phyloP scores from a whole-genome alignment of 2,113 vertebrate species.

The Mastomys coucha region DNA sequence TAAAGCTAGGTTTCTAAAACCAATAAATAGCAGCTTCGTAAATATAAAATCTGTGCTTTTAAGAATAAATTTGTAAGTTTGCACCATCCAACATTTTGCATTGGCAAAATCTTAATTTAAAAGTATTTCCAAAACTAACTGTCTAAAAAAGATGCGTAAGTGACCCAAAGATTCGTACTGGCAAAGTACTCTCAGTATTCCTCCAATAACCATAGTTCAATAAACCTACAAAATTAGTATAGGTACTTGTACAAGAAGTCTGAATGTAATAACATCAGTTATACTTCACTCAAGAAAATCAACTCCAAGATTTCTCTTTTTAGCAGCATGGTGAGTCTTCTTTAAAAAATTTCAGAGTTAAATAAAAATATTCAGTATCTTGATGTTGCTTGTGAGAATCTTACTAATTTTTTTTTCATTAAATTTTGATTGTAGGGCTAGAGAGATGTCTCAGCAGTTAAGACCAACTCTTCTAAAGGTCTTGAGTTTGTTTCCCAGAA shows the following conservation, averaged over 20 bases:
- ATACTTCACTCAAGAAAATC: neutral
- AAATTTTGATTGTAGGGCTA: neutral
- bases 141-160: neutral
- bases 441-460: neutral
- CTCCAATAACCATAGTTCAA: neutral
- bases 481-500: neutral
- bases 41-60: neutral
- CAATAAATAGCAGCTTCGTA: neutral
- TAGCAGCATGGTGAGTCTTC: neutral
- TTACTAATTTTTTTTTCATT: neutral
- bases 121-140: constrained; percentile 4
- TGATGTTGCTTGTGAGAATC: neutral
- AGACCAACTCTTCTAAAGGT: neutral
- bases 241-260: neutral
- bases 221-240: neutral
- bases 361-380: constrained; percentile 5
- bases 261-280: neutral
- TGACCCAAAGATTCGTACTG: neutral
- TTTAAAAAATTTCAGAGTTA: neutral
- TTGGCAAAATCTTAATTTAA: constrained; percentile 1
- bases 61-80: neutral
- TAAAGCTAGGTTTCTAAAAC: neutral
- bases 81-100: neutral
- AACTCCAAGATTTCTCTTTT: neutral
- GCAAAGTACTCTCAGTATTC: neutral